Conservation (phyloP, 1,140 invertebrate genomes). For the Calosoma granatense region DNA sequence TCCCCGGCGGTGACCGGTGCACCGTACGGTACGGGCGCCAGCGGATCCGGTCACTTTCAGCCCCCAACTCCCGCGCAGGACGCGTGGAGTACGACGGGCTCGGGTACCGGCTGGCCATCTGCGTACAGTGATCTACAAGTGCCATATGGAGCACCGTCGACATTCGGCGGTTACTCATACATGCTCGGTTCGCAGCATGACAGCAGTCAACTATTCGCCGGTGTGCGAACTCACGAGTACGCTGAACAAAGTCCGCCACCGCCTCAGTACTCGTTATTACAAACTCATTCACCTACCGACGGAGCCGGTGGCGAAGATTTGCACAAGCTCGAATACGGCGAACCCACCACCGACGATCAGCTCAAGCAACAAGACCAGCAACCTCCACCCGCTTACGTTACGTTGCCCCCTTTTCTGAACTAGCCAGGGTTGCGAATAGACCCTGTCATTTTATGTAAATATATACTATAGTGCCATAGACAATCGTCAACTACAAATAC, state of each 20-base stretch:
- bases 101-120: slow-evolving; percentile 51
- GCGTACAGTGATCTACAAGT: slow-evolving; percentile 50
- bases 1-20: slow-evolving; percentile 45
- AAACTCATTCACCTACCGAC: slow-evolving; percentile 50
- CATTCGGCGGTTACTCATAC: slow-evolving; percentile 47
- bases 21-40: slow-evolving; percentile 18
- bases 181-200: slow-evolving; percentile 54
- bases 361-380: slow-evolving; percentile 43
- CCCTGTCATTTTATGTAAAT: background rate
- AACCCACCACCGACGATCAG: slow-evolving; percentile 48
- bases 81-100: slow-evolving; percentile 69
- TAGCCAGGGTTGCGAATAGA: slow-evolving; percentile 24
- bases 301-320: slow-evolving; percentile 34
- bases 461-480: background rate
- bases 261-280: slow-evolving; percentile 55
- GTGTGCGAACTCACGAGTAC: slow-evolving; percentile 49
- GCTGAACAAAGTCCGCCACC: slow-evolving; percentile 47
- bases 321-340: slow-evolving; percentile 40
- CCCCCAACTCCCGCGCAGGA: slow-evolving; percentile 49
- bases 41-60: background rate
- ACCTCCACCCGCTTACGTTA: slow-evolving; percentile 50
- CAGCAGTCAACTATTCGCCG: slow-evolving; percentile 46
- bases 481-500: too few species aligned
- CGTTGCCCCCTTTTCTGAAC: slow-evolving; percentile 67
- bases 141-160: slow-evolving; percentile 38